Evolutionary conservation across 37 sponge, comb jelly and placozoan species (phyloP).

Genomic region (Chondrosia reniformis): DNA sequence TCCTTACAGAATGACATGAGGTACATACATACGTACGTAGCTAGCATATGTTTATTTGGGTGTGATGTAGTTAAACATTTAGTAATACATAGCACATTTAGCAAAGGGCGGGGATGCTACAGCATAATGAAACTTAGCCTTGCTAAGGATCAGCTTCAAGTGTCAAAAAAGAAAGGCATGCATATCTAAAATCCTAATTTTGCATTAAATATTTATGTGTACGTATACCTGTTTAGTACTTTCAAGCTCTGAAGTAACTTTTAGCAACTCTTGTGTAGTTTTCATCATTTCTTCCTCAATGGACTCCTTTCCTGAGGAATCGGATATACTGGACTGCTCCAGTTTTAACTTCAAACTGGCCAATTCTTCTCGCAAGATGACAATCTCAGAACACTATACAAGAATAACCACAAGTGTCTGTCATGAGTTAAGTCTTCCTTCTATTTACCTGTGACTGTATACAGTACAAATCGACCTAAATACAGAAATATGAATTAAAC

Average conservation of each 20-base stretch:
- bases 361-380: constrained; percentile 6
- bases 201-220: neutral
- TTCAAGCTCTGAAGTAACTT: constrained; percentile 72
- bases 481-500: too few species aligned
- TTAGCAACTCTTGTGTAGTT: constrained; percentile 50
- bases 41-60: too few species aligned
- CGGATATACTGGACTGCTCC: neutral
- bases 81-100: too few species aligned
- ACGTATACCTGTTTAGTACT: constrained; percentile 50
- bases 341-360: constrained; percentile 23
- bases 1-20: too few species aligned
- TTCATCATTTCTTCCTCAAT: neutral
- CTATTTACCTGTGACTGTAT: constrained; percentile 36
- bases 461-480: too few species aligned
- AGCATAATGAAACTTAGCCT: too few species aligned
- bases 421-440: neutral
- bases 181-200: too few species aligned
- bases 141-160: too few species aligned
- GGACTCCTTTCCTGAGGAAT: neutral
- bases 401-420: neutral
- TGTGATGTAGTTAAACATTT: too few species aligned
- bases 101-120: too few species aligned
- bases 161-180: too few species aligned
- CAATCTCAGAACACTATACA: constrained; percentile 8
- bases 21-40: too few species aligned